Evolutionary conservation across 1,140 invertebrate genomes (phyloP).

Genomic region (Anastatus disparis): DNA sequence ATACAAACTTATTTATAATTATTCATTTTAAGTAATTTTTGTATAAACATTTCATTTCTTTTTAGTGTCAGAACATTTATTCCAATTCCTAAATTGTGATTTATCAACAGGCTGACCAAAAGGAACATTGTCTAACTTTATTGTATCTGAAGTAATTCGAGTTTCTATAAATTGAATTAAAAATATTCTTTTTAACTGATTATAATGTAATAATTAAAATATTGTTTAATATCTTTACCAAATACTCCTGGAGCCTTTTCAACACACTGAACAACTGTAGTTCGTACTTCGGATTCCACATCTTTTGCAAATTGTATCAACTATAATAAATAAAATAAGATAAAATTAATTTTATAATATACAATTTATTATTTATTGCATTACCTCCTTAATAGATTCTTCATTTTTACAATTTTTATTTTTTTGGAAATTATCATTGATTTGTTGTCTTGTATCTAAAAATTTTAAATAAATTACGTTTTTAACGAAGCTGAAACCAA

Average conservation of each 20-base stretch:
- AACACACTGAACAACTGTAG: constrained; percentile 73
- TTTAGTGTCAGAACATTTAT: constrained; percentile 53
- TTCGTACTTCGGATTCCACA: constrained; percentile 74
- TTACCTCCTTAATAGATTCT: constrained; percentile 70
- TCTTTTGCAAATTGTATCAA: constrained; percentile 71
- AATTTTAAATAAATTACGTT: constrained; percentile 3
- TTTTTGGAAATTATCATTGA: constrained; percentile 76
- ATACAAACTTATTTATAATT: not conserved
- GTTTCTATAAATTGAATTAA: constrained; percentile 60
- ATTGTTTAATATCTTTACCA: constrained; percentile 61
- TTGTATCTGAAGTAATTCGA: constrained; percentile 67
- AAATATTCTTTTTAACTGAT: not conserved
- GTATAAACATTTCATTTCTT: constrained; percentile 26
- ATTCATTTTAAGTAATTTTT: not conserved
- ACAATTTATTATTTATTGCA: constrained; percentile 20
- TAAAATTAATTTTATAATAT: constrained; percentile 34
- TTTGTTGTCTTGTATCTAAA: constrained; percentile 68
- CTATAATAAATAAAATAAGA: constrained; percentile 61
- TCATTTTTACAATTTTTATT: constrained; percentile 69
- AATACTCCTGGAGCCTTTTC: constrained; percentile 71
- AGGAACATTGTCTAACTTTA: constrained; percentile 68
- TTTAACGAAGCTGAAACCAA: no score
- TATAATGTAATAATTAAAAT: not conserved
- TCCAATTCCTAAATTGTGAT: not conserved
- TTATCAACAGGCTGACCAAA: constrained; percentile 46